Percentiles rank a stretch among this genome's conserved stretches.
These are phyloP conservation scores for Fukomys damarensis DNA, from an alignment of 2,113 vertebrate genomes.

Conservation along the genomic window DNA sequence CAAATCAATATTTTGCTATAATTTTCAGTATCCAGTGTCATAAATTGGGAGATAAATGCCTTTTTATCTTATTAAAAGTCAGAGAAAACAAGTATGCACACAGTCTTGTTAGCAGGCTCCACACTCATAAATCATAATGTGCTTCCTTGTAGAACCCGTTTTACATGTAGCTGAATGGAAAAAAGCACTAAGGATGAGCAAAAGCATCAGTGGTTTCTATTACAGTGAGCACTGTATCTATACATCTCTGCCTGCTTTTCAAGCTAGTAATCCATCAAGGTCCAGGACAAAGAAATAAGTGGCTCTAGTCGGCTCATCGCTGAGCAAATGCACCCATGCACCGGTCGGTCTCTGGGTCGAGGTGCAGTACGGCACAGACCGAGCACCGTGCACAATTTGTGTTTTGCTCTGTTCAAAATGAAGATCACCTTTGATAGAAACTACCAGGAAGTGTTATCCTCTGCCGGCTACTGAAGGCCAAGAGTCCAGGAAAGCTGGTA, in stretches of 20 bases:
- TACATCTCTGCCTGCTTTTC: slow-evolving; percentile 43
- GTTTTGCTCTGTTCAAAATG: slow-evolving; percentile 29
- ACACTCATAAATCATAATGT: slow-evolving; percentile 61
- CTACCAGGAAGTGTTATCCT: background rate
- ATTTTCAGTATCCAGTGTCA: slow-evolving; percentile 16
- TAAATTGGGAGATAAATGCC: background rate
- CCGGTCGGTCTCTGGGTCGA: background rate
- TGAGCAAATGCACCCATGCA: background rate
- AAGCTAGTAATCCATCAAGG: slow-evolving; percentile 42
- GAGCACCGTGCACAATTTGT: background rate
- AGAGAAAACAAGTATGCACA: slow-evolving; percentile 29
- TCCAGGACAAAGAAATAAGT: slow-evolving; percentile 43
- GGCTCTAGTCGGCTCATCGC: background rate
- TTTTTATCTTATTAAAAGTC: background rate
- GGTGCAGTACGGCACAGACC: background rate
- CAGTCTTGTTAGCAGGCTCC: background rate
- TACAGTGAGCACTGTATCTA: background rate
- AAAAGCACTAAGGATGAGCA: slow-evolving; percentile 38
- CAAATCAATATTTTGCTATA: background rate
- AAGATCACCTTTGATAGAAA: slow-evolving; percentile 22
- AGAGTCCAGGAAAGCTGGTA: background rate
- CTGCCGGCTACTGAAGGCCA: background rate
- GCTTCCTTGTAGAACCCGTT: background rate
- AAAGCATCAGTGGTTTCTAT: background rate
- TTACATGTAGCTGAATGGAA: slow-evolving; percentile 56